Evolutionary conservation across 37 sponge, comb jelly and placozoan species (phyloP).

Genomic region (Cliona cf. orientalis): DNA sequence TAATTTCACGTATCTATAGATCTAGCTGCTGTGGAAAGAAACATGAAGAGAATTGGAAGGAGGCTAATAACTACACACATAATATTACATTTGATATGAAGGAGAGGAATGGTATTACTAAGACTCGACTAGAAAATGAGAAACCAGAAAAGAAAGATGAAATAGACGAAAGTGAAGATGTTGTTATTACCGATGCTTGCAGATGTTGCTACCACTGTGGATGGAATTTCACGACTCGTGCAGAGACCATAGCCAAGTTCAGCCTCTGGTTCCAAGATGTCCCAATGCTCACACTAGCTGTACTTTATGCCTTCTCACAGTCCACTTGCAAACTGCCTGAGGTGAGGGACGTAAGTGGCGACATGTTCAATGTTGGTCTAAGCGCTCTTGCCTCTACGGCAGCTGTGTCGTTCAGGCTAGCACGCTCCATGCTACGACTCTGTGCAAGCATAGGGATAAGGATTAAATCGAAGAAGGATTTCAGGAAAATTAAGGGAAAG

Average conservation of each 20-base stretch:
- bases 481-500: background rate
- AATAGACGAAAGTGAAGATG: background rate
- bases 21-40: background rate
- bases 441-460: background rate
- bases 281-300: constrained; percentile 9
- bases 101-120: too few relatives aligned
- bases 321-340: background rate
- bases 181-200: constrained; percentile 4
- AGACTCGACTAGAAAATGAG: too few relatives aligned
- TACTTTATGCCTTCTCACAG: constrained; percentile 15
- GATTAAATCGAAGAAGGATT: background rate
- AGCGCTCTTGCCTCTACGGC: background rate
- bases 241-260: background rate
- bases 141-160: background rate
- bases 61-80: too few relatives aligned
- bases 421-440: background rate
- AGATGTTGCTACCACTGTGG: constrained; percentile 21
- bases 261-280: constrained; percentile 28
- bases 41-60: background rate
- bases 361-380: background rate
- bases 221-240: constrained; percentile 12
- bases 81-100: too few relatives aligned
- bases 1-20: too few relatives aligned
- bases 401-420: background rate
- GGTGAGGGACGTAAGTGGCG: background rate